Evolutionary conservation across 2,888 invertebrate species (phyloP).

Genomic region (Pelosia muscerda): DNA sequence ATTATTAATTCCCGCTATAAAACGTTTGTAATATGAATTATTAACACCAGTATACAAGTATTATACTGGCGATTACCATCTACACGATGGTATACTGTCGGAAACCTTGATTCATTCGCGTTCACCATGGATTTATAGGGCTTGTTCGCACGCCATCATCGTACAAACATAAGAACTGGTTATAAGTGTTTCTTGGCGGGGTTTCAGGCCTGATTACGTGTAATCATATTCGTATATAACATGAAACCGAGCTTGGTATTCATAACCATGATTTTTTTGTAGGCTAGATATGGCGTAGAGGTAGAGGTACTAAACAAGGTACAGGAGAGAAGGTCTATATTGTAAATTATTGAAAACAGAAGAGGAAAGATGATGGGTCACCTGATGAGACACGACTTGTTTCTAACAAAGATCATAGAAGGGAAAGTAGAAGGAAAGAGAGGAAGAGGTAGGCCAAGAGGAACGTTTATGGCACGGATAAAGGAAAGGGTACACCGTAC

Average conservation of each 20-base stretch:
- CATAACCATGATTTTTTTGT: not conserved
- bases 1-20: not conserved
- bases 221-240: not conserved
- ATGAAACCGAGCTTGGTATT: not conserved
- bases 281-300: too few species aligned
- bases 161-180: not conserved
- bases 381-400: too few species aligned
- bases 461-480: too few species aligned
- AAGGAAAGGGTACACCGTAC: too few species aligned
- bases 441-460: too few species aligned
- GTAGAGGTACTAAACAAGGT: too few species aligned
- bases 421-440: too few species aligned
- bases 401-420: too few species aligned
- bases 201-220: not conserved
- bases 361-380: too few species aligned
- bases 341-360: too few species aligned
- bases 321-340: too few species aligned
- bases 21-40: conserved; percentile 23
- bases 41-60: conserved; percentile 38
- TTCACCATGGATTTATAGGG: conserved; percentile 35
- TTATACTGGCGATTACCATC: conserved; percentile 43
- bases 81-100: conserved; percentile 35
- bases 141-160: conserved; percentile 25
- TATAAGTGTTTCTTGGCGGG: conserved; percentile 1
- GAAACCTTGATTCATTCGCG: conserved; percentile 41